These are phyloP conservation scores for Spinibarbus caldwelli DNA, from an alignment of 2,797 vertebrate genomes.

Conservation along the genomic window DNA sequence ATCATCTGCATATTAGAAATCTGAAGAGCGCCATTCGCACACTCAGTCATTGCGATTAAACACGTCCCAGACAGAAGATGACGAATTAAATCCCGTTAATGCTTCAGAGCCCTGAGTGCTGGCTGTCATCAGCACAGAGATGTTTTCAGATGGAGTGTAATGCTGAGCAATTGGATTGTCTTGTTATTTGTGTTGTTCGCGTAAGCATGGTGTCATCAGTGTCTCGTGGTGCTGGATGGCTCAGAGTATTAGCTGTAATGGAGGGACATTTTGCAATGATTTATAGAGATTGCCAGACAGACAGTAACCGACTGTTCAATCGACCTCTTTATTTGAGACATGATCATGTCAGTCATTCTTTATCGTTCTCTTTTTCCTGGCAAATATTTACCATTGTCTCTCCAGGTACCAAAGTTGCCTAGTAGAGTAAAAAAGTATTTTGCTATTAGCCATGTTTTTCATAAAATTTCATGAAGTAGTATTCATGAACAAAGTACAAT, in stretches of 20 bases:
- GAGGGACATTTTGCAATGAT: neutral
- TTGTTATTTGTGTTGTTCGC: constrained; percentile 18
- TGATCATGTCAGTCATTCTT: neutral
- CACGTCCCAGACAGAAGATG: neutral
- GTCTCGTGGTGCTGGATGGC: neutral
- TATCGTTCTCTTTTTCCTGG: neutral
- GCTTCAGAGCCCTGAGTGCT: neutral
- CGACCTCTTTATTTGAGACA: neutral
- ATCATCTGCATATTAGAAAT: constrained; percentile 22
- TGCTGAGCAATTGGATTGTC: neutral
- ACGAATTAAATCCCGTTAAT: neutral
- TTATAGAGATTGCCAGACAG: neutral
- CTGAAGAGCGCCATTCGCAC: neutral
- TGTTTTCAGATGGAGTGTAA: neutral
- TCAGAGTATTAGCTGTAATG: constrained; percentile 1
- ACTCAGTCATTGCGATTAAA: neutral
- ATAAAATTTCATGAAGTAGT: neutral
- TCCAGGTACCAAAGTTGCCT: neutral
- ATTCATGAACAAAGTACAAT: neutral
- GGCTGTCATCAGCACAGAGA: neutral
- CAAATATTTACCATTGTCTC: neutral
- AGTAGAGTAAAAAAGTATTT: neutral
- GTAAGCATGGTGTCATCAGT: neutral
- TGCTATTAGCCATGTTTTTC: neutral
- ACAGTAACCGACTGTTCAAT: constrained; percentile 1